Percentiles rank a stretch among this genome's conserved stretches.
Conservation (phyloP, 1,140 invertebrate genomes). For the Achroia grisella region DNA sequence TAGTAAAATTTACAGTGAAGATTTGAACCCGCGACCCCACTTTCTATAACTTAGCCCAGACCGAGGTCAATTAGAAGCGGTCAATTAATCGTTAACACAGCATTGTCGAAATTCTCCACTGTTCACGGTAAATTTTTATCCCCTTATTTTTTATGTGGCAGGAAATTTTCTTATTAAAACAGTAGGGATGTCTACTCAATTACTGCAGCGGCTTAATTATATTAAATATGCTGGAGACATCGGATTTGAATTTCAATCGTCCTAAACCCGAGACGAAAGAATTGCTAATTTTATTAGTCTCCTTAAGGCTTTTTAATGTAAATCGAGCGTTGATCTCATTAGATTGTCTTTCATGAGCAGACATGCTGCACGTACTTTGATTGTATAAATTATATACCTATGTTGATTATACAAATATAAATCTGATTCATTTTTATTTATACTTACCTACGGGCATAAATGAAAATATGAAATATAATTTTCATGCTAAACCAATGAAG, state of each 20-base stretch:
- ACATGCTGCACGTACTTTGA: too few species aligned
- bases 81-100: conserved; percentile 3
- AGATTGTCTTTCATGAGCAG: background rate
- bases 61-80: conserved; percentile 2
- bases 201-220: conserved; percentile 63
- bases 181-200: conserved; percentile 62
- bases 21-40: conserved; percentile 2
- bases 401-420: too few species aligned
- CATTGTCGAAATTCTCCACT: background rate
- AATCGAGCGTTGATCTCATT: conserved; percentile 33
- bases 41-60: background rate
- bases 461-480: too few species aligned
- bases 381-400: too few species aligned
- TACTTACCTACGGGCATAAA: too few species aligned
- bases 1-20: background rate
- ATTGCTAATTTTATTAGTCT: conserved; percentile 67
- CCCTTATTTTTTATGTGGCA: background rate
- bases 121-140: background rate
- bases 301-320: conserved; percentile 60
- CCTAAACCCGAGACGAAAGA: conserved; percentile 47
- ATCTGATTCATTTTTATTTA: too few species aligned
- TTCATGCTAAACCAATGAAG: too few species aligned
- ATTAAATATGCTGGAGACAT: conserved; percentile 60
- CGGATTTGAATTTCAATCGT: conserved; percentile 69
- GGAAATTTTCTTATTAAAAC: conserved; percentile 23